Conservation (phyloP, 2,113 vertebrate genomes). For the Cichladusa arquata region DNA sequence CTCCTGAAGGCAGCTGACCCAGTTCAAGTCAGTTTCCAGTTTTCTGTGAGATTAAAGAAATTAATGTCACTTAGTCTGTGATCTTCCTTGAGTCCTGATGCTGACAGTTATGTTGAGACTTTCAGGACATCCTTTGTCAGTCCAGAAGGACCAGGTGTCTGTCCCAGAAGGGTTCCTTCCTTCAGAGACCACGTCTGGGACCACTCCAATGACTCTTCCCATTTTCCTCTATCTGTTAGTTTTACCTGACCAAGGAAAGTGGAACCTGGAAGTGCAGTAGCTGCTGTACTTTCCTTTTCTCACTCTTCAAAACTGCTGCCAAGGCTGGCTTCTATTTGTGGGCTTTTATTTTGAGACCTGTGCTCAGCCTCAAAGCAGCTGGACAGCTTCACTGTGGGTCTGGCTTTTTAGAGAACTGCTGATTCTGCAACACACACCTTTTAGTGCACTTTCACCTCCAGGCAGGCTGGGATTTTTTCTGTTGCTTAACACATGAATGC, state of each 20-base stretch:
- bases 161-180: neutral
- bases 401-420: neutral
- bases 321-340: neutral
- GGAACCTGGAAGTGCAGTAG: neutral
- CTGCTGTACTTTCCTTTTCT: neutral
- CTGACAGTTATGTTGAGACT: neutral
- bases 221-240: neutral
- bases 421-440: neutral
- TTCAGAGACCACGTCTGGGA: neutral
- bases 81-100: neutral
- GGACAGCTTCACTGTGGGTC: neutral
- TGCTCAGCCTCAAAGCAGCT: neutral
- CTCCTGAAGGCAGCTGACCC: neutral
- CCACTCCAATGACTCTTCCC: neutral
- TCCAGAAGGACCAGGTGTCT: neutral
- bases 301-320: neutral
- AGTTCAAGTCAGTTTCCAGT: neutral
- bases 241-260: neutral
- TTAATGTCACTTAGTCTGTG: neutral
- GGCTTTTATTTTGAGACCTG: neutral
- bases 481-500: neutral
- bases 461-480: neutral
- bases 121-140: neutral
- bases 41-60: neutral
- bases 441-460: neutral